Evolutionary conservation across 2,888 invertebrate genomes (phyloP).

Genomic region (Ryuthela nishihirai): DNA sequence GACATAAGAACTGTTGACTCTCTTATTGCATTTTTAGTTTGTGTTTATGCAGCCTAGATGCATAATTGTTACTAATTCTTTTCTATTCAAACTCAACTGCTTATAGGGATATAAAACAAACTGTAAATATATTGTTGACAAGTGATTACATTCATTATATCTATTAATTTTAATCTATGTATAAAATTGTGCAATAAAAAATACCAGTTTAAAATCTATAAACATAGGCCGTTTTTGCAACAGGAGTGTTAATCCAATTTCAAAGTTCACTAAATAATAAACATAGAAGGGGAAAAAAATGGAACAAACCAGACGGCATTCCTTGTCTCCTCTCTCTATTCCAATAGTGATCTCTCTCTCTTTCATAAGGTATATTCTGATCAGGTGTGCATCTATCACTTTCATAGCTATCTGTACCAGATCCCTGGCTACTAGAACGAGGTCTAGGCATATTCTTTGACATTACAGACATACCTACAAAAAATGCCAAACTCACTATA

Average conservation of each 20-base stretch:
- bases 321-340: slow-evolving; percentile 17
- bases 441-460: slow-evolving; percentile 22
- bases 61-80: too few species aligned
- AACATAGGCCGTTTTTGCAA: too few species aligned
- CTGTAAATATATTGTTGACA: background rate
- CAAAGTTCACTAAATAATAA: too few species aligned
- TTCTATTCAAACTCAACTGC: too few species aligned
- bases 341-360: slow-evolving; percentile 33
- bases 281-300: background rate
- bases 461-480: slow-evolving; percentile 12
- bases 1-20: too few species aligned
- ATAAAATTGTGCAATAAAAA: background rate
- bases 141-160: background rate
- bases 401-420: slow-evolving; percentile 39
- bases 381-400: slow-evolving; percentile 31
- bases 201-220: background rate
- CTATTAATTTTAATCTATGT: too few species aligned
- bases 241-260: too few species aligned
- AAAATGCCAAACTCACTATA: too few species aligned
- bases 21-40: too few species aligned
- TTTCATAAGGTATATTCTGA: slow-evolving; percentile 14
- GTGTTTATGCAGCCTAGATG: too few species aligned
- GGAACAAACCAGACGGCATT: slow-evolving; percentile 5
- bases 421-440: slow-evolving; percentile 39
- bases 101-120: too few species aligned